A percentile compares a stretch with the other conserved stretches of the same genome.
These are phyloP conservation scores for Vimba vimba DNA, from an alignment of 2,113 vertebrate genomes.

Conservation along the genomic window DNA sequence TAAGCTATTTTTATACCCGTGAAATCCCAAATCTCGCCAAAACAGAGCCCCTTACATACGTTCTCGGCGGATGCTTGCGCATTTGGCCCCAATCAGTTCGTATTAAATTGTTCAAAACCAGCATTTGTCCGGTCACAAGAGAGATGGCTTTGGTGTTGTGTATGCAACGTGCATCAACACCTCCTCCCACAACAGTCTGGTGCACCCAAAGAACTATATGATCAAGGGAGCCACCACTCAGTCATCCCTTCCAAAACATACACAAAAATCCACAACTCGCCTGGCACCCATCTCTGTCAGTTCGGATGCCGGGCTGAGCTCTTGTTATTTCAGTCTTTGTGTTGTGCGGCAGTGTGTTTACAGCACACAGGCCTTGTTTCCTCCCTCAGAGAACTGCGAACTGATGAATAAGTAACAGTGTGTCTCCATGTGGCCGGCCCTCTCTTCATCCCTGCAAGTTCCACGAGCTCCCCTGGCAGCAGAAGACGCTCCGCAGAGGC, in stretches of 20 bases:
- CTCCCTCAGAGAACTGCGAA: conserved; percentile 73
- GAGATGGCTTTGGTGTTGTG: conserved; percentile 38
- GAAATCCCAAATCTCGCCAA: conserved; percentile 66
- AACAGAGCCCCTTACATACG: conserved; percentile 34
- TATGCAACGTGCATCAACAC: conserved; percentile 36
- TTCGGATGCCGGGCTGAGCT: conserved; percentile 65
- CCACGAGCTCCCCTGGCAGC: conserved; percentile 69
- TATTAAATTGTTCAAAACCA: conserved; percentile 46
- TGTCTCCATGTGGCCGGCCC: conserved; percentile 68
- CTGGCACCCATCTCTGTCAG: conserved; percentile 57
- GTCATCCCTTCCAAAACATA: conserved; percentile 45
- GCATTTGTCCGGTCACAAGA: conserved; percentile 47
- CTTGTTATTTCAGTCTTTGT: conserved; percentile 79
- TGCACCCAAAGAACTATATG: conserved; percentile 41
- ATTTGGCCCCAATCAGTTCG: conserved; percentile 51
- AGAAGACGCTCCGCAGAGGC: conserved; percentile 68
- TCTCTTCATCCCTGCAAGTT: conserved; percentile 68
- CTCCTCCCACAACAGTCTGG: conserved; percentile 50
- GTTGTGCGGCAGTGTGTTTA: conserved; percentile 77
- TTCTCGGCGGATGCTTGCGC: conserved; percentile 3
- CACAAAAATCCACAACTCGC: conserved; percentile 29
- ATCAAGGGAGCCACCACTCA: conserved; percentile 48
- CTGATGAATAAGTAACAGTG: conserved; percentile 83
- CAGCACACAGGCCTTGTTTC: conserved; percentile 78
- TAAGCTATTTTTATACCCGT: conserved; percentile 59